Evolutionary conservation across 2,797 vertebrate genomes (phyloP), one percentile per base, ranked within the genome.

Genomic region (Coregonus sp.): DNA sequence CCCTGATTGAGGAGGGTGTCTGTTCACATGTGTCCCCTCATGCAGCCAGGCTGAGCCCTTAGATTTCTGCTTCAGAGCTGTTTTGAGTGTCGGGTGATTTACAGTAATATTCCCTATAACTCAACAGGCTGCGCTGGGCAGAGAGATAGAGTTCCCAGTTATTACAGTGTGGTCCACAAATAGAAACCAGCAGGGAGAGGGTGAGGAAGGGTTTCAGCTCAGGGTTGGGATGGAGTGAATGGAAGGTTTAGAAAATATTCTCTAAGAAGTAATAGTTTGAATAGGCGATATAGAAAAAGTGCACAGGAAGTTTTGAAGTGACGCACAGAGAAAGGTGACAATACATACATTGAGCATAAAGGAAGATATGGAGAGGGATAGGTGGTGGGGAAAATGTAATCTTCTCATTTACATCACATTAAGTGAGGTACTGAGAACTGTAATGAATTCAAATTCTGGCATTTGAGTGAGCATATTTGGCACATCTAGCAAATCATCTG

Each of bases 81-180:
- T 51, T 51, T 54, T 37, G 20, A 66, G 69, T 18, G 70, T 74
- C 70, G 33, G 50, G 73, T 76, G 82, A 85, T 86, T 90, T 85
- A 87, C 80, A 85, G 79, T 82, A 79, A 79, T 79, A 80, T 75
- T 70, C 33, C 61, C 81, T 79, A 81, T 79, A 86, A 80, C 68
- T 86, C 79, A 66, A 63, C 15, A 16, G 71, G 54, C 73, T 65
- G 54, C 54, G 56, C 75, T 56, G 37, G 15, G 68, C 40, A 35
- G 77, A 73, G 75, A 68, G 85, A 82, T 87, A 72, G 29, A 74
- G 80, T 89, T 88, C 75, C 75, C 33, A 70, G 65, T 2, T 6
- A 76, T 82, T 87, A 87, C 86, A 71, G 74, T 72, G 74, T 79
- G 70, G 80, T 68, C 85, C 77, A 14, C 78, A 88, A 89, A 90